Base-by-base conservation (phyloP, 2,113 vertebrate genomes). In the Oryzias curvinotus region DNA sequence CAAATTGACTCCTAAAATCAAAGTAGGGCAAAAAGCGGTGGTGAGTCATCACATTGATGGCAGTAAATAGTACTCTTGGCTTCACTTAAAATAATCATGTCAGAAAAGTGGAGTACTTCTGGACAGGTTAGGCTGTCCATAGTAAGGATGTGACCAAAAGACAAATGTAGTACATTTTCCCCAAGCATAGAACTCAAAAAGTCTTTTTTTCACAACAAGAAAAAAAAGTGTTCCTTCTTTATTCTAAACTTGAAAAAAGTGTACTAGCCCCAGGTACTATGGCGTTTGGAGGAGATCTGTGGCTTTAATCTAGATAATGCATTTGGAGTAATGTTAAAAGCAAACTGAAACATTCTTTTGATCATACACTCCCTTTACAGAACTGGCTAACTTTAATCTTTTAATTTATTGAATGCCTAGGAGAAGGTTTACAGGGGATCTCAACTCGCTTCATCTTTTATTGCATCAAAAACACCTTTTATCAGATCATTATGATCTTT, bases 1-100 rank as follows among this genome's bases (percentile, higher is more conserved):
- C 46, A 73, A 82, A 79, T 64, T 74, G 55, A 62, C 48, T 67
- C 45, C 79, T 44, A 46, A 25, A 68, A 8, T 57, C 57, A 67
- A 71, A 65, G 19, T 63, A 30, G 65, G 50, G 55, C 45, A 55
- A 30, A 57, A 28, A 62, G 46, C 30, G 8, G 26, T 45, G 25
- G 47, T 30, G 53, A 58, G 63, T 8, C 60, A 48, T n/a, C 25
- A 54, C 61, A 21, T 52, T 19, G 5, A 42, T 23, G 36, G 45
- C 44, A 68, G 69, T 7, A 19, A 81, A 70, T 41, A 45, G 42
- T 13, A 26, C 43, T 72, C 5, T 7, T 49, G 54, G 57, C 30
- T 41, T 58, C 49, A 30, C 52, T 62, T 73, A n/a, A 66, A 74
- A 56, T 28, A 55, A 59, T 68, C 14, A 52, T 45, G 48, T 52